Evolutionary conservation across 2,888 invertebrate species (phyloP).

Genomic region (Rhogogaster chlorosoma): DNA sequence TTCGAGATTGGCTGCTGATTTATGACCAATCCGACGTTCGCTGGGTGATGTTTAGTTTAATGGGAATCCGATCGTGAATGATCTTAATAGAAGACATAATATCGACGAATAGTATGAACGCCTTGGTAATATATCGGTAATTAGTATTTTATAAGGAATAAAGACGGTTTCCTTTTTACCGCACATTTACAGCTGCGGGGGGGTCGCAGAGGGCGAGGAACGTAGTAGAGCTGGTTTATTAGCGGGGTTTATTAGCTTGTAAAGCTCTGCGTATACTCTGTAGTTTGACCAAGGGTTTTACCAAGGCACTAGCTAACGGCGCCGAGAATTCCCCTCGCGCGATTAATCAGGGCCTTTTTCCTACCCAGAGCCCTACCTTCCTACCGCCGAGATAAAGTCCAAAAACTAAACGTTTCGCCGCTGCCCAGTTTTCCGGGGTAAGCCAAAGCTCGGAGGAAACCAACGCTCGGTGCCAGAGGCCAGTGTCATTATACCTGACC

Average conservation of each 20-base stretch:
- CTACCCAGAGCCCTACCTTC: neutral
- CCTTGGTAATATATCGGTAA: neutral
- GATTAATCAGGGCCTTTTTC: slow-evolving; percentile 35
- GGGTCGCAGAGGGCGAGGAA: neutral
- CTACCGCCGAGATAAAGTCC: neutral
- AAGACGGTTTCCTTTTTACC: neutral
- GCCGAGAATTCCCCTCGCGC: slow-evolving; percentile 28
- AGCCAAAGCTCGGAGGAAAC: neutral
- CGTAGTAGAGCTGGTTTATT: slow-evolving; percentile 12
- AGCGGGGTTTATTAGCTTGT: slow-evolving; percentile 40
- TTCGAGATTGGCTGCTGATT: neutral
- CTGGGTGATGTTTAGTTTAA: neutral
- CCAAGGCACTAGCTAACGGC: slow-evolving; percentile 11
- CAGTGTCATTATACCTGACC: slow-evolving; percentile 17
- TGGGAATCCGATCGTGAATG: neutral
- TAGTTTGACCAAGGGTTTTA: slow-evolving; percentile 14
- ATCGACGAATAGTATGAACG: neutral
- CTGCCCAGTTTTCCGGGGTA: neutral
- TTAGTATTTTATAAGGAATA: slow-evolving; percentile 26
- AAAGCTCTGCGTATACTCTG: slow-evolving; percentile 12
- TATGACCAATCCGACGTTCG: neutral
- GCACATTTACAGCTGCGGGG: neutral
- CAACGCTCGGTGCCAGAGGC: neutral
- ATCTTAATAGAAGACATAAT: neutral
- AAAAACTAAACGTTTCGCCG: neutral